phyloP scores from a whole-genome alignment of 2,113 vertebrate species.

The Salvator merianae region DNA sequence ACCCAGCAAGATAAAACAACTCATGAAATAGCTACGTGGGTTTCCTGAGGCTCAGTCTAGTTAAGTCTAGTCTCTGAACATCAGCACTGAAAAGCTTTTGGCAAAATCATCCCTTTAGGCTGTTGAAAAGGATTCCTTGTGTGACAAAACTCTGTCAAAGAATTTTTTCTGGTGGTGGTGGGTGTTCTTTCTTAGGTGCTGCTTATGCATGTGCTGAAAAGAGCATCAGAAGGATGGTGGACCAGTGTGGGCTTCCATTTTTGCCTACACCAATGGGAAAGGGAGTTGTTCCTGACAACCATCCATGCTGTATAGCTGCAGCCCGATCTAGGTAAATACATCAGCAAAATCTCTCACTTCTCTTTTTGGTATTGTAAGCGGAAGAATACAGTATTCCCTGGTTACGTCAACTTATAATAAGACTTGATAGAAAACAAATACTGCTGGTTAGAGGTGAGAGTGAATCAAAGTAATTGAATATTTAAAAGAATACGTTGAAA shows the following conservation, averaged over 20 bases:
- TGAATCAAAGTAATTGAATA: too few species aligned
- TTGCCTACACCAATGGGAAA: slow-evolving; percentile 97
- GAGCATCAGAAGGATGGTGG: slow-evolving; percentile 82
- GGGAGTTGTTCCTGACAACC: slow-evolving; percentile 91
- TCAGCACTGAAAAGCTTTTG: background rate
- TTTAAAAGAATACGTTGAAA: too few species aligned
- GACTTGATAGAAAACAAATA: background rate
- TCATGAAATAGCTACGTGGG: too few species aligned
- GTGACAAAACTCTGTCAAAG: slow-evolving; percentile 18
- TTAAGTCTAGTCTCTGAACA: background rate
- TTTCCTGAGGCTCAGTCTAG: too few species aligned
- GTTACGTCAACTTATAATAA: background rate
- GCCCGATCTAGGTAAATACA: slow-evolving; percentile 88
- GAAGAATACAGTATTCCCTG: background rate
- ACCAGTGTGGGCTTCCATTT: slow-evolving; percentile 86
- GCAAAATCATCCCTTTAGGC: background rate
- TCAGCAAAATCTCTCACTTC: slow-evolving; percentile 34
- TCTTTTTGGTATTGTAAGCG: background rate
- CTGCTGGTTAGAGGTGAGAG: background rate
- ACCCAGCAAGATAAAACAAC: too few species aligned
- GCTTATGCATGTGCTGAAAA: slow-evolving; percentile 87
- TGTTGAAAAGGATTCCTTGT: background rate
- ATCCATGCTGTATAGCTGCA: slow-evolving; percentile 89
- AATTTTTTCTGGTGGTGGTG: background rate
- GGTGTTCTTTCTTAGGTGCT: slow-evolving; percentile 80